Conservation (phyloP, 2,797 vertebrate species). For the Aotus griseimembra region DNA sequence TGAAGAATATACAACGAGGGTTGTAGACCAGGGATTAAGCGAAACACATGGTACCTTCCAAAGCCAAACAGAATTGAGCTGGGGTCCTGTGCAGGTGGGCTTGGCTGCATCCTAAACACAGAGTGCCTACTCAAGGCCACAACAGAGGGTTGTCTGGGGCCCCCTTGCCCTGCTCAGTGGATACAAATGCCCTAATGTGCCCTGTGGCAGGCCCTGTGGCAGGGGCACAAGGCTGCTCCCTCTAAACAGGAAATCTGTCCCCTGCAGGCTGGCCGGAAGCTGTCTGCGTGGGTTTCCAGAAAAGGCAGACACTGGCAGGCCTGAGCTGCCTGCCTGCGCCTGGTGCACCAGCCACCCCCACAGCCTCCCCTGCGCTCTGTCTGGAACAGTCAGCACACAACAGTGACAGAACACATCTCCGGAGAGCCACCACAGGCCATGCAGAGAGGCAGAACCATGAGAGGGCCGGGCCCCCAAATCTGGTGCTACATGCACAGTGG, state of each 20-base stretch:
- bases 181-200: not conserved
- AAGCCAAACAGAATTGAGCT: not conserved
- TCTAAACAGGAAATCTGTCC: conserved; percentile 50
- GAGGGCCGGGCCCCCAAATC: not conserved
- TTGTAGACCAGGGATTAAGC: not conserved
- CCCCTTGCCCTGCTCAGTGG: not conserved
- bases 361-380: conserved; percentile 62
- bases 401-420: conserved; percentile 4
- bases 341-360: conserved; percentile 54
- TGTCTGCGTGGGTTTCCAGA: conserved; percentile 65
- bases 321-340: conserved; percentile 9
- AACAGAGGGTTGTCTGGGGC: not conserved
- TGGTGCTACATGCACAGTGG: not conserved
- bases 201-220: not conserved
- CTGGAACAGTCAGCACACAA: conserved; percentile 61
- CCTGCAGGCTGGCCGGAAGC: conserved; percentile 42
- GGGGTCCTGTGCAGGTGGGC: not conserved
- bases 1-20: not conserved
- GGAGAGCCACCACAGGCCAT: not conserved
- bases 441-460: not conserved
- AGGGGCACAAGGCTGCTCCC: not conserved
- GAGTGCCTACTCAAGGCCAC: not conserved
- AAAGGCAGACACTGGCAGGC: conserved; percentile 69
- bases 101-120: not conserved
- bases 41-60: not conserved